Evolutionary conservation across 35 echinoderm and acorn worm genomes (phyloP).

Genomic region (Amphiura filiformis): DNA sequence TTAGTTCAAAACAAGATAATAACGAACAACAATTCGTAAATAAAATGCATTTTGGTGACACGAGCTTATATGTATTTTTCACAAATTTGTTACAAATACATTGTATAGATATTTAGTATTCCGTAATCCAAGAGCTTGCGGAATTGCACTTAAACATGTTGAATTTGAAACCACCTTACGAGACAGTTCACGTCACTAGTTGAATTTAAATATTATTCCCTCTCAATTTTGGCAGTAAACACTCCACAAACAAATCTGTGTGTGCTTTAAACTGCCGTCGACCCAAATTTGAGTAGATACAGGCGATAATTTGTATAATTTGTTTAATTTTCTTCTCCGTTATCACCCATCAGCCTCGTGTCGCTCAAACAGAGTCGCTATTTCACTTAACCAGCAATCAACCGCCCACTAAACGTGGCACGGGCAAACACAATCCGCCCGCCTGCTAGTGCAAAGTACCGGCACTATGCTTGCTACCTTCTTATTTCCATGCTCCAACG

Average conservation of each 20-base stretch:
- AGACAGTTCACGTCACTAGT: background rate
- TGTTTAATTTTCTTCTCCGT: background rate
- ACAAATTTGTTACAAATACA: too few species aligned
- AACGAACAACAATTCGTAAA: too few species aligned
- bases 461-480: background rate
- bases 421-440: too few species aligned
- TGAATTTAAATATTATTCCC: background rate
- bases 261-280: background rate
- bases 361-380: background rate
- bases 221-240: background rate
- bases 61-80: too few species aligned
- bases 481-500: background rate
- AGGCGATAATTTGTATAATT: slow-evolving; percentile 11
- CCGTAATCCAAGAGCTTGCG: too few species aligned
- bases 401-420: too few species aligned
- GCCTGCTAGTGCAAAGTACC: background rate
- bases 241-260: background rate
- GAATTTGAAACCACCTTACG: too few species aligned
- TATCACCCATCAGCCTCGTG: background rate
- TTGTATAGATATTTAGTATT: too few species aligned
- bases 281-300: background rate
- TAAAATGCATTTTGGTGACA: too few species aligned
- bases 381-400: too few species aligned
- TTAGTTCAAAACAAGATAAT: too few species aligned
- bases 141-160: too few species aligned